phyloP scores from a whole-genome alignment of 2,888 invertebrate species.

The Eupithecia insigniata region DNA sequence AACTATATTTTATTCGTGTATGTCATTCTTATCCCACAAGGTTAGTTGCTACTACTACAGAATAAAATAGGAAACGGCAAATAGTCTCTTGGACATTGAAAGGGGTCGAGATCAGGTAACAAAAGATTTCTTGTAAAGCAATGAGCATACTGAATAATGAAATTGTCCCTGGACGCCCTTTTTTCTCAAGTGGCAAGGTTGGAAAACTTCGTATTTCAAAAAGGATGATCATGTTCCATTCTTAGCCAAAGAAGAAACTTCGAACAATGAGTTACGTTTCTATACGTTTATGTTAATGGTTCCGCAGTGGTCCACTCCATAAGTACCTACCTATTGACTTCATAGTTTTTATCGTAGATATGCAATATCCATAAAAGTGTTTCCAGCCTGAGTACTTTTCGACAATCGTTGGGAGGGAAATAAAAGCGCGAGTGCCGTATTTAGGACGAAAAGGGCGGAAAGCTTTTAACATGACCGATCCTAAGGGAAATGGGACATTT shows the following conservation, averaged over 20 bases:
- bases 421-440: conserved; percentile 30
- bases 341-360: conserved; percentile 5
- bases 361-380: conserved; percentile 14
- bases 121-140: not conserved
- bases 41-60: not conserved
- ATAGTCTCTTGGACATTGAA: not conserved
- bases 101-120: not conserved
- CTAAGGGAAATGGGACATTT: conserved; percentile 29
- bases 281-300: not conserved
- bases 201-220: not conserved
- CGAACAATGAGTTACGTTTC: not conserved
- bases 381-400: conserved; percentile 30
- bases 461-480: conserved; percentile 36
- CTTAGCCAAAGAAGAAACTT: not conserved
- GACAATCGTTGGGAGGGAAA: conserved; percentile 34
- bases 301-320: not conserved
- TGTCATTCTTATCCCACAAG: not conserved
- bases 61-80: not conserved
- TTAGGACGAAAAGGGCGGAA: conserved; percentile 27
- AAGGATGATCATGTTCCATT: not conserved
- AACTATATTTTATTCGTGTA: not conserved
- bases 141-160: conserved; percentile 8
- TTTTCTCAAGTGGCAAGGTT: not conserved
- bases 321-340: conserved; percentile 14
- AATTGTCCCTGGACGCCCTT: not conserved